Base-by-base conservation (phyloP, 1,140 invertebrate genomes). In the Bursaphelenchus mucronatus region DNA sequence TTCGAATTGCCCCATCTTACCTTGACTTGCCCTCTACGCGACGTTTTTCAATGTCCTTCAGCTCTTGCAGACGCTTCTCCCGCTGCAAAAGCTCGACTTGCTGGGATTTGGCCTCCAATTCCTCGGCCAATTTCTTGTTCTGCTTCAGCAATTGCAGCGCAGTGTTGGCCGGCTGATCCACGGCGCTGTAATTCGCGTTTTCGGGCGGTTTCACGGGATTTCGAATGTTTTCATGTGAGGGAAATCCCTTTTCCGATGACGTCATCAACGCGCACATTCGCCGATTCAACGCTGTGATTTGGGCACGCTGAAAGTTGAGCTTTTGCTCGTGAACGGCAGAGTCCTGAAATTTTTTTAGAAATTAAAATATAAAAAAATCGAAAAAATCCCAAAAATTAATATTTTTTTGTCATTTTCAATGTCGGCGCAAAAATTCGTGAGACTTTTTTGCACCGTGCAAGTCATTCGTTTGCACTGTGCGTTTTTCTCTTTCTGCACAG, bases 291-390 rank as follows among this genome's bases (percentile, higher is more conserved):
- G 80, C 78, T 15, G 78, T 71, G 45, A 78, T 70, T 55, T 78
- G 75, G 8, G 78, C 78, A 2, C 76, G 52, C 10, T 81, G 61
- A 47, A 74, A 78, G 59, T 78, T 78, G 0, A 78, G 63, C 56
- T 75, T 76, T 62, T 78, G 75, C 51, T 80, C 76, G 50, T 78
- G 77, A 10, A 78, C 76, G 19, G 78, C 72, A 3, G 71, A 66
- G 50, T 78, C 76, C 76, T 78, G 52, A 45, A 78, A 75, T 21
- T 11, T 43, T 11, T 39, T n/a, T n/a, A n/a, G 41, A 30, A 0
- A 13, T 57, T 59, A 1, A 49, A n/a, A 17, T 3, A 17, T n/a
- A n/a, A 30, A 54, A 54, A n/a, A 30, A 13, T 30, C 30, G 30
- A 30, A 15, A 55, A 30, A 67, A 65, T 64, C 39, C 21, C 30